Percentiles rank a stretch among this genome's conserved stretches.
Conservation (phyloP, 2,797 vertebrate species). For the Graptemys geographica region DNA sequence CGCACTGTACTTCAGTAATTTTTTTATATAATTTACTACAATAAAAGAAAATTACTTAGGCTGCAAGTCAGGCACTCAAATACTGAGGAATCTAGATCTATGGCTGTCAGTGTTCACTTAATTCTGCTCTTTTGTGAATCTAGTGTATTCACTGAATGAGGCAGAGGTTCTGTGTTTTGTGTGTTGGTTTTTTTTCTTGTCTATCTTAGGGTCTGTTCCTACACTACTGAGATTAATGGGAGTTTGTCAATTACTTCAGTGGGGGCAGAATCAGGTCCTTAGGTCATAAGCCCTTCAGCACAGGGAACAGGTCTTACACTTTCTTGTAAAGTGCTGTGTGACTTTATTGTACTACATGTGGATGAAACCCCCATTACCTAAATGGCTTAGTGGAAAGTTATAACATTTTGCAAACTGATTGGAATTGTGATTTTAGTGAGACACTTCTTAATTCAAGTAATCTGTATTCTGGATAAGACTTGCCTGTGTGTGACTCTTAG, state of each 20-base stretch:
- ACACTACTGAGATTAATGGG: neutral
- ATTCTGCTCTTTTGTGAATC: rapidly evolving
- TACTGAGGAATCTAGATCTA: neutral
- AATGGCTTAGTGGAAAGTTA: neutral
- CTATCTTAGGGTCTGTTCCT: neutral
- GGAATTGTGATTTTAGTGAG: neutral
- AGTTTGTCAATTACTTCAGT: neutral
- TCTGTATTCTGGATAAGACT: neutral
- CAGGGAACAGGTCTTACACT: neutral
- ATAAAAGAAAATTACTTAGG: neutral
- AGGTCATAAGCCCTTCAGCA: rapidly evolving
- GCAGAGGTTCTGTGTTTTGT: neutral
- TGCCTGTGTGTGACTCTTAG: neutral
- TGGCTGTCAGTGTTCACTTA: neutral
- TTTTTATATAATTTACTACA: neutral
- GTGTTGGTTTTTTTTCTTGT: neutral
- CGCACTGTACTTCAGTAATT: neutral
- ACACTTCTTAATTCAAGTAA: neutral
- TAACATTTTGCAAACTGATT: neutral
- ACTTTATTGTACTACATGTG: neutral
- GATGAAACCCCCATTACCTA: neutral
- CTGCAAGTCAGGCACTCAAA: neutral
- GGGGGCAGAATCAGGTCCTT: neutral
- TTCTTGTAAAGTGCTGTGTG: neutral
- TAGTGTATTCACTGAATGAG: neutral